Evolutionary conservation across 2,888 invertebrate species (phyloP).

Genomic region (Agriotes lineatus): DNA sequence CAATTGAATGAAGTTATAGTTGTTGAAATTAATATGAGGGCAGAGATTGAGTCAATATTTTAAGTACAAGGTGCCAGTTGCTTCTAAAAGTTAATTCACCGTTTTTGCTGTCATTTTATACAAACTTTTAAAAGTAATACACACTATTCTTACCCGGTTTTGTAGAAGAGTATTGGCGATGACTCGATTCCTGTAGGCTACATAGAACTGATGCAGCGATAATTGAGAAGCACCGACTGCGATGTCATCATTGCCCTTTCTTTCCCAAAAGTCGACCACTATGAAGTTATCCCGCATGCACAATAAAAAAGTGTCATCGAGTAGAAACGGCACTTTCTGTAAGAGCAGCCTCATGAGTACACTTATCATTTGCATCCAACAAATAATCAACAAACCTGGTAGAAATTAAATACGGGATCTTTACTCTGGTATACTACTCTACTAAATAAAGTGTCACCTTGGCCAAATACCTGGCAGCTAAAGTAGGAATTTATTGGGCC

Average conservation of each 20-base stretch:
- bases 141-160: constrained; percentile 70
- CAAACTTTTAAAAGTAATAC: no score
- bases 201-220: constrained; percentile 72
- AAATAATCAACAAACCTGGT: constrained; percentile 64
- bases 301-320: constrained; percentile 69
- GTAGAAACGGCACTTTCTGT: constrained; percentile 70
- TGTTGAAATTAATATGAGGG: no score
- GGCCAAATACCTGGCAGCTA: constrained; percentile 68
- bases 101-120: no score
- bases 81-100: no score
- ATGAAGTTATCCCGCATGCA: constrained; percentile 71
- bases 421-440: constrained; percentile 62
- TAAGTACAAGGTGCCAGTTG: no score
- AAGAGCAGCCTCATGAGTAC: not conserved
- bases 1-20: no score
- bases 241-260: constrained; percentile 60
- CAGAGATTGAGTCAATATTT: no score
- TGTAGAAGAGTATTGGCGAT: constrained; percentile 69
- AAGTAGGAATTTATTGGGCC: constrained; percentile 63
- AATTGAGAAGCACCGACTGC: constrained; percentile 69
- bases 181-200: constrained; percentile 71
- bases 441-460: constrained; percentile 65
- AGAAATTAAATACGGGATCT: constrained; percentile 68
- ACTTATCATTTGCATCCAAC: no score
- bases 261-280: constrained; percentile 69